Conservation (phyloP, 2,888 invertebrate genomes). For the Idaea straminata region DNA sequence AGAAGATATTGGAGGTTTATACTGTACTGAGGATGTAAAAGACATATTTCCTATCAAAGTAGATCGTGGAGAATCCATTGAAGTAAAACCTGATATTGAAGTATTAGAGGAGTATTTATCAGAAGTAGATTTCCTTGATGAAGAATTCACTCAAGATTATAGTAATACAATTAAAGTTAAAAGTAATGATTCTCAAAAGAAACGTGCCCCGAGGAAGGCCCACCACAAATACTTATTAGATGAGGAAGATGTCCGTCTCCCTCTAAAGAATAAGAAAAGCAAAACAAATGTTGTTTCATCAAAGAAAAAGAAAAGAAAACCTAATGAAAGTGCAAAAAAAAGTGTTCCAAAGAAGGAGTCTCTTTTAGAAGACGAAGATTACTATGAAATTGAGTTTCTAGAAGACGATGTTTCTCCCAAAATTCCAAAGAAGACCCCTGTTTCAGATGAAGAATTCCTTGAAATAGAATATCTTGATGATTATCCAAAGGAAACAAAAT, state of each 20-base stretch:
- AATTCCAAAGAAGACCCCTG: background rate
- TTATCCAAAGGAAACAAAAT: background rate
- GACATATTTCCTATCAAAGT: constrained; percentile 42
- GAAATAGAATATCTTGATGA: constrained; percentile 2
- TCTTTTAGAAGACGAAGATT: background rate
- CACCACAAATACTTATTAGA: background rate
- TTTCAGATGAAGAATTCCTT: constrained; percentile 1
- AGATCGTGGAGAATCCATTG: constrained; percentile 39
- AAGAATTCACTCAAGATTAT: background rate
- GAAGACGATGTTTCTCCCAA: background rate
- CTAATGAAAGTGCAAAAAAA: background rate
- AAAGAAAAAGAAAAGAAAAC: background rate
- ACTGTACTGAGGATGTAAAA: constrained; percentile 20
- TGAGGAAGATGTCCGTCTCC: background rate
- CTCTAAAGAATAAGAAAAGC: background rate
- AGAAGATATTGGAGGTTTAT: constrained; percentile 27
- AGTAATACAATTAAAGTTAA: background rate
- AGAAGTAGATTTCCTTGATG: background rate
- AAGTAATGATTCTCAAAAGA: background rate
- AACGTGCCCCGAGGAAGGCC: background rate
- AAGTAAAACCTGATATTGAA: constrained; percentile 26
- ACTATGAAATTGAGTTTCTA: background rate
- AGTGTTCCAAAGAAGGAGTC: background rate
- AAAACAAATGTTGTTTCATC: background rate
- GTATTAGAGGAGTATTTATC: constrained; percentile 16